phyloP scores from a whole-genome alignment of 2,888 invertebrate genomes.

The Augiades crinisus region DNA sequence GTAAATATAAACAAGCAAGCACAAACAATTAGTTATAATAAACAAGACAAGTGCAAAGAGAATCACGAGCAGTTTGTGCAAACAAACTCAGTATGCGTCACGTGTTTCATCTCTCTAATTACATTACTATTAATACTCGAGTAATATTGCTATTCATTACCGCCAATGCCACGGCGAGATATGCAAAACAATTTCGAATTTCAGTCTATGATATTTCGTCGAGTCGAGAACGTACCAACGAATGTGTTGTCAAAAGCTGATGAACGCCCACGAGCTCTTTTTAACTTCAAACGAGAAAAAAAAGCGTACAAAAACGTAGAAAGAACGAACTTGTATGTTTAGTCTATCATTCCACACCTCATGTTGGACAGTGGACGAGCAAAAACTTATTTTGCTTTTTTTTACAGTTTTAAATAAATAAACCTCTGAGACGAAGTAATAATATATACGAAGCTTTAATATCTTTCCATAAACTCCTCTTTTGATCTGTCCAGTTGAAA shows the following conservation, averaged over 20 bases:
- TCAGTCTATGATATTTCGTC: constrained; percentile 7
- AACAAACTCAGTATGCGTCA: constrained; percentile 17
- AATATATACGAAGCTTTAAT: too few species aligned
- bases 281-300: constrained; percentile 16
- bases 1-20: neutral
- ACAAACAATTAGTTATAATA: constrained; percentile 13
- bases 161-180: constrained; percentile 3
- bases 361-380: neutral
- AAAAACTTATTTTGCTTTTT: too few species aligned
- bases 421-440: too few species aligned
- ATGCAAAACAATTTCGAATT: constrained; percentile 13
- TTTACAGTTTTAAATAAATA: too few species aligned
- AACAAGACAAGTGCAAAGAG: constrained; percentile 34
- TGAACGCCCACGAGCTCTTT: neutral
- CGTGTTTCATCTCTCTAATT: constrained; percentile 4
- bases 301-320: neutral
- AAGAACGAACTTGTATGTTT: constrained; percentile 10
- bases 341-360: constrained; percentile 4
- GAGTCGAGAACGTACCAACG: constrained; percentile 7
- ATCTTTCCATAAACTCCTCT: too few species aligned
- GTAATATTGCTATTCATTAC: constrained; percentile 10
- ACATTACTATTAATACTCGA: constrained; percentile 8
- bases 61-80: constrained; percentile 34
- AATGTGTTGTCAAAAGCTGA: constrained; percentile 8
- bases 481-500: too few species aligned